These are phyloP conservation scores for Parnassius orleans DNA, from an alignment of 2,888 invertebrate species.

Conservation along the genomic window DNA sequence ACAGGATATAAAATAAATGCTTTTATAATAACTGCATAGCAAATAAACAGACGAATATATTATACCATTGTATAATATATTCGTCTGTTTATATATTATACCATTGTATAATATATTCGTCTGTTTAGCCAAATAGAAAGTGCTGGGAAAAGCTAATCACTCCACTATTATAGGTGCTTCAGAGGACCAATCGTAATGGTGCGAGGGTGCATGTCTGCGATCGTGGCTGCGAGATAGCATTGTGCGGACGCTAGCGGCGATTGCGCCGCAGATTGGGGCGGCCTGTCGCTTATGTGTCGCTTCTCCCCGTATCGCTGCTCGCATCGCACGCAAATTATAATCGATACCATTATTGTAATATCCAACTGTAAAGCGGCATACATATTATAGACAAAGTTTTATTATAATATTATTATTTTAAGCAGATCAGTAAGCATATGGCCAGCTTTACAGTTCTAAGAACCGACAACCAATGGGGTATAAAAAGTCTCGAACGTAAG, in stretches of 20 bases:
- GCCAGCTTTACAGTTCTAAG: too few species aligned
- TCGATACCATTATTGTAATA: slow-evolving; percentile 81
- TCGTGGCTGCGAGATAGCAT: slow-evolving; percentile 75
- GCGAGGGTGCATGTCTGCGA: slow-evolving; percentile 73
- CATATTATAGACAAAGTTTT: background rate
- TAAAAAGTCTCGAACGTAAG: too few species aligned
- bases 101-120: too few species aligned
- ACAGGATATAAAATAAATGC: too few species aligned
- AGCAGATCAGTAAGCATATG: too few species aligned
- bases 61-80: too few species aligned
- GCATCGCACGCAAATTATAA: slow-evolving; percentile 81
- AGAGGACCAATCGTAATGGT: slow-evolving; percentile 71
- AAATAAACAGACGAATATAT: too few species aligned
- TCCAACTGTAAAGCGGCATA: slow-evolving; percentile 53
- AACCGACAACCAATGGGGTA: too few species aligned
- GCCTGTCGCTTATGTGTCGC: slow-evolving; percentile 78
- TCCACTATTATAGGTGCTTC: slow-evolving; percentile 53
- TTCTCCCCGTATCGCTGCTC: slow-evolving; percentile 66
- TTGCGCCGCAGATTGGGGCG: slow-evolving; percentile 71
- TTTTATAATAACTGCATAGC: too few species aligned
- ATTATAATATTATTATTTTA: too few species aligned
- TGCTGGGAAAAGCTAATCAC: slow-evolving; percentile 64
- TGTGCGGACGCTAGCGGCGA: slow-evolving; percentile 72
- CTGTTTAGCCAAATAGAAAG: slow-evolving; percentile 28
- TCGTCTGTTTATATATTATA: too few species aligned